Evolutionary conservation across 1,140 invertebrate genomes (phyloP).

Genomic region (Ctenoplectra terminalis): DNA sequence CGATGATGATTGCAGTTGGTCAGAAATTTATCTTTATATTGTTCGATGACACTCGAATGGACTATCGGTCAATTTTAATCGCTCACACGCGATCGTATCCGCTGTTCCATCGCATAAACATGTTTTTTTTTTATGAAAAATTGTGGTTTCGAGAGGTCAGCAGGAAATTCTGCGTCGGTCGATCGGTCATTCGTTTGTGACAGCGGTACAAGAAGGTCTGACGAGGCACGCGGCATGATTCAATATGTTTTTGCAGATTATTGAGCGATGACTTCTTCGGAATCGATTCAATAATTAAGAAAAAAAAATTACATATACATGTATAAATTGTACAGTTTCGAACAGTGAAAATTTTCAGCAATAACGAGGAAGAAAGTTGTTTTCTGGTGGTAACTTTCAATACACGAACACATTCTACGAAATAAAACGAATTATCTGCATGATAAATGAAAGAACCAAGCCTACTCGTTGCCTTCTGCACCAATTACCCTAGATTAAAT

Average conservation of each 20-base stretch:
- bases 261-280: not conserved
- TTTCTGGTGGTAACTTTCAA: too few species aligned
- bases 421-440: too few species aligned
- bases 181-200: conserved; percentile 60
- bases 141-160: conserved; percentile 34
- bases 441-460: too few species aligned
- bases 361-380: too few species aligned
- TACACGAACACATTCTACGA: too few species aligned
- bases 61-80: conserved; percentile 43
- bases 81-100: conserved; percentile 12
- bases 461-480: too few species aligned
- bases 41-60: not conserved
- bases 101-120: not conserved
- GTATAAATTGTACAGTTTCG: not conserved
- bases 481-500: not conserved
- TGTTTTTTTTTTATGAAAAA: conserved; percentile 1
- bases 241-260: conserved; percentile 25
- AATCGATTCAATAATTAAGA: not conserved
- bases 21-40: conserved; percentile 30
- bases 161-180: not conserved
- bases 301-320: not conserved
- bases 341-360: too few species aligned
- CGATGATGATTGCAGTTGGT: not conserved
- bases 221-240: conserved; percentile 32
- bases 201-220: conserved; percentile 50